Evolutionary conservation across 1,140 invertebrate species (phyloP).

Genomic region (Nephila pilipes): DNA sequence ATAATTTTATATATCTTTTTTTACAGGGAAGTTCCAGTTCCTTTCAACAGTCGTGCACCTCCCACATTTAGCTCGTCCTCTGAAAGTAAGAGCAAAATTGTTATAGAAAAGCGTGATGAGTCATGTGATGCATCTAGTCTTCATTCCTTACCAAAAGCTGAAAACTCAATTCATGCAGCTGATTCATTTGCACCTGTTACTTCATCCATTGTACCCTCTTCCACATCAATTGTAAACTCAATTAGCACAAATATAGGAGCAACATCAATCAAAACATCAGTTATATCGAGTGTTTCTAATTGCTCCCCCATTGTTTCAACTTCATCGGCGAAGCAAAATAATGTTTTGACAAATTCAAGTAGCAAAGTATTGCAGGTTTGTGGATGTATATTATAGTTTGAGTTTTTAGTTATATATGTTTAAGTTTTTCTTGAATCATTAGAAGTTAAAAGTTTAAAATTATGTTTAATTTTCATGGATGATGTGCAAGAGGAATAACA

Average conservation of each 20-base stretch:
- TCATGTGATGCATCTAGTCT: conserved; percentile 83
- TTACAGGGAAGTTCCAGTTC: conserved; percentile 83
- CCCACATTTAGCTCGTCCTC: conserved; percentile 89
- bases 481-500: too few relatives aligned
- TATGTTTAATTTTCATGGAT: too few relatives aligned
- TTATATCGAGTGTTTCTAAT: conserved; percentile 62
- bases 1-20: conserved; percentile 13
- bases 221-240: conserved; percentile 32
- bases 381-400: not conserved
- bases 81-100: conserved; percentile 90
- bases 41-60: conserved; percentile 80
- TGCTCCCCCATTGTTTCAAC: conserved; percentile 35
- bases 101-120: conserved; percentile 90
- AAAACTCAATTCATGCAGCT: conserved; percentile 54
- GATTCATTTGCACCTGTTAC: conserved; percentile 51
- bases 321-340: not conserved
- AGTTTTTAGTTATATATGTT: too few relatives aligned
- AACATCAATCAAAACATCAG: conserved; percentile 69
- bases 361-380: conserved; percentile 33
- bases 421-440: too few relatives aligned
- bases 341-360: not conserved
- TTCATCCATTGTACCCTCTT: conserved; percentile 8
- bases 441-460: too few relatives aligned
- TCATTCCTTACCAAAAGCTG: conserved; percentile 80
- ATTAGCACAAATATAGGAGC: conserved; percentile 27